These are phyloP conservation scores for Pelusios castaneus DNA, from an alignment of 2,113 vertebrate species.

Conservation along the genomic window DNA sequence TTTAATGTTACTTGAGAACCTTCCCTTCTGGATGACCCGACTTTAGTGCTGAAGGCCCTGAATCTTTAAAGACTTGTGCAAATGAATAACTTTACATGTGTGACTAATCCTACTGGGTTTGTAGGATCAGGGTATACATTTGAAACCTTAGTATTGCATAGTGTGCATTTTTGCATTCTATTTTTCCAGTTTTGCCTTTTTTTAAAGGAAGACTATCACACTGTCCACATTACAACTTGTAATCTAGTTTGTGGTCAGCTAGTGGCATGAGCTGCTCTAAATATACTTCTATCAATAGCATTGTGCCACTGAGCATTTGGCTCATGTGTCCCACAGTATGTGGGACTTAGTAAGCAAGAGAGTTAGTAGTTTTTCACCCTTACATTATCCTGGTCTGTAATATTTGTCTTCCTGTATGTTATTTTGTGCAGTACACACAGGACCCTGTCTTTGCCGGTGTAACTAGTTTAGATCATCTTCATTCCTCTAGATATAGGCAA, in stretches of 20 bases:
- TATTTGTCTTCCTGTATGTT: neutral
- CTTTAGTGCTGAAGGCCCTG: no score
- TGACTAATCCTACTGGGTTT: neutral
- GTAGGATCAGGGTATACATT: neutral
- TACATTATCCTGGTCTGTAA: neutral
- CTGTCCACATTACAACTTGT: neutral
- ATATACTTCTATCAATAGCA: neutral
- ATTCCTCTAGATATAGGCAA: neutral
- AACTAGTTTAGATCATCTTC: neutral
- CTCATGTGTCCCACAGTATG: neutral
- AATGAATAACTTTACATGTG: neutral
- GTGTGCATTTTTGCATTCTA: neutral
- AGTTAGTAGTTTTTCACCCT: neutral
- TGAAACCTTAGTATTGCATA: neutral
- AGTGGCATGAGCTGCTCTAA: neutral
- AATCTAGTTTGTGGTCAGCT: neutral
- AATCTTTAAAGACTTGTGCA: no score
- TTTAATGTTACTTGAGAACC: no score
- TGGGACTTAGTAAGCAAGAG: slow-evolving; percentile 40
- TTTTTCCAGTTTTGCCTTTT: neutral
- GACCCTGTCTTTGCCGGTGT: slow-evolving; percentile 22
- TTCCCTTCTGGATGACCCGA: no score
- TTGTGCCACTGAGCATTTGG: neutral
- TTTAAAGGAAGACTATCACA: neutral
- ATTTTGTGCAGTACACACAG: slow-evolving; percentile 55